A percentile compares a stretch with the other conserved stretches of the same genome.
Evolutionary conservation across 1,140 invertebrate species (phyloP).

Genomic region (Pachyrhynchus sulphureomaculatus): DNA sequence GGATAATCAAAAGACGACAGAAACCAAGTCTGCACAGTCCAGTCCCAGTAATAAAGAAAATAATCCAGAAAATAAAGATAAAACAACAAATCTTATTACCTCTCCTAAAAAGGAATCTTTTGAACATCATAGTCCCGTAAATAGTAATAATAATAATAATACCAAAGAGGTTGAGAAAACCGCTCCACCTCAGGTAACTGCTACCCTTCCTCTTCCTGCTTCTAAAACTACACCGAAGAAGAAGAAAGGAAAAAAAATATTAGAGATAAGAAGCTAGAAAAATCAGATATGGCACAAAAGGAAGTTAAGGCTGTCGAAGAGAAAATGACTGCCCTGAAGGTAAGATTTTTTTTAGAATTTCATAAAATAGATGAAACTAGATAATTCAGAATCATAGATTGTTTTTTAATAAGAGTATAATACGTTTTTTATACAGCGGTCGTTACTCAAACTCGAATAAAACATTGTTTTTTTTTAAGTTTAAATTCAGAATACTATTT

Average conservation of each 20-base stretch:
- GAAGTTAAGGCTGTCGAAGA: background rate
- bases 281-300: conserved; percentile 2
- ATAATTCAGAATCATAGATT: background rate
- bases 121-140: background rate
- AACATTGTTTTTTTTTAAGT: too few species aligned
- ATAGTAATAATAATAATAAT: background rate
- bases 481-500: too few species aligned
- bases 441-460: too few species aligned
- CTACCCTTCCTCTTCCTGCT: background rate
- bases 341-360: background rate
- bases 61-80: too few species aligned
- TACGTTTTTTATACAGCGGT: too few species aligned
- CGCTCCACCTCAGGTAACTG: background rate
- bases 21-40: background rate
- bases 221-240: background rate
- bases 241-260: background rate
- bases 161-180: background rate
- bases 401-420: too few species aligned
- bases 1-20: background rate
- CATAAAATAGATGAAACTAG: too few species aligned
- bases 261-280: background rate
- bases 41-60: background rate
- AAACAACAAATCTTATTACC: background rate
- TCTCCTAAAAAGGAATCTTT: background rate
- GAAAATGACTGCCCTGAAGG: conserved; percentile 9